phyloP scores from a whole-genome alignment of 2,113 vertebrate genomes.

The Notarius lentiginosus region DNA sequence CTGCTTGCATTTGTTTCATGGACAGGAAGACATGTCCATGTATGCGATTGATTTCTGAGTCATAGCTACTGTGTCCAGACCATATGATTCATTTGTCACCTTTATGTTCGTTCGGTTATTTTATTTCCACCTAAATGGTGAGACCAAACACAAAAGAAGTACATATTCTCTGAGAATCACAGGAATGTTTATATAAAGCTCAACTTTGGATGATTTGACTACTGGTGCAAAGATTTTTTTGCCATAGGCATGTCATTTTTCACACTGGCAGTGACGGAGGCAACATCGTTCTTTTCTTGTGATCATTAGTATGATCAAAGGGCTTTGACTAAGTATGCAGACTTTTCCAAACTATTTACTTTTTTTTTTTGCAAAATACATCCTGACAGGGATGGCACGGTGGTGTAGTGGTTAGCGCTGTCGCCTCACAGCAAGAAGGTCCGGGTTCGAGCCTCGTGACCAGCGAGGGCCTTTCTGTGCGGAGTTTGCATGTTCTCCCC shows the following conservation, averaged over 20 bases:
- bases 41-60: background rate
- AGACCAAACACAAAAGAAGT: background rate
- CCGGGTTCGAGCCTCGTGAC: no score
- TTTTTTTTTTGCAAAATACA: background rate
- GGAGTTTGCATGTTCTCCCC: no score
- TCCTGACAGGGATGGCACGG: background rate
- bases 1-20: background rate
- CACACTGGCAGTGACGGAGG: constrained; percentile 33
- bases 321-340: constrained; percentile 19
- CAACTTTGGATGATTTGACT: background rate
- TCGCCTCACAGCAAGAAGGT: no score
- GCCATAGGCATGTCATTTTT: constrained; percentile 16
- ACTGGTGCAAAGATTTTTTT: background rate
- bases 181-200: background rate
- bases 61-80: background rate
- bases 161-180: background rate
- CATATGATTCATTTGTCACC: background rate
- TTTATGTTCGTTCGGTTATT: background rate
- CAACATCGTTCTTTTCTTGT: constrained; percentile 19
- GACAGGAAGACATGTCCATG: background rate
- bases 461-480: no score
- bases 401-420: no score
- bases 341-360: background rate
- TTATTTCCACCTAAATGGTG: background rate
- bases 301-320: constrained; percentile 30